phyloP scores from a whole-genome alignment of 1,140 invertebrate genomes.

The Solen grandis region DNA sequence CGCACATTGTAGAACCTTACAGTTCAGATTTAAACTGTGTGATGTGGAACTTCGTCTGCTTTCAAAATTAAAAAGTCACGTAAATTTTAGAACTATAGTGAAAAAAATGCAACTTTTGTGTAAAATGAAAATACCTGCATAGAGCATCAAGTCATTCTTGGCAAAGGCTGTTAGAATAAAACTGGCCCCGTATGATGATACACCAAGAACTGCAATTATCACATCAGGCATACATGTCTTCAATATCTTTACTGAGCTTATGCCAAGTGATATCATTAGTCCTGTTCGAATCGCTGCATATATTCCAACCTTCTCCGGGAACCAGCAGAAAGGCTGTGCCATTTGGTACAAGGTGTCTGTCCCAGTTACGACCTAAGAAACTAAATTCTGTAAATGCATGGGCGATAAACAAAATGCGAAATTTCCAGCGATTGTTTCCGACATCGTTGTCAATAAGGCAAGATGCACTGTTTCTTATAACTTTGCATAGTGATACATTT shows the following conservation, averaged over 20 bases:
- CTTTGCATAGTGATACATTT: not conserved
- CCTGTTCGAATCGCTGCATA: slow-evolving; percentile 23
- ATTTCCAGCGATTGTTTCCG: slow-evolving; percentile 38
- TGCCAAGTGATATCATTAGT: slow-evolving; percentile 19
- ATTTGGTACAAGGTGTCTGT: slow-evolving; percentile 42
- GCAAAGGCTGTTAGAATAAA: slow-evolving; percentile 27
- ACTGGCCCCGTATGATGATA: slow-evolving; percentile 13
- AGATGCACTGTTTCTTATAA: slow-evolving; percentile 22
- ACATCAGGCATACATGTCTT: slow-evolving; percentile 25
- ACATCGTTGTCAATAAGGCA: slow-evolving; percentile 24
- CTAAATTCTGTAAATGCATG: slow-evolving; percentile 38
- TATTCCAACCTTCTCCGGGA: slow-evolving; percentile 30
- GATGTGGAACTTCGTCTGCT: too few species aligned
- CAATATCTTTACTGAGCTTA: slow-evolving; percentile 9
- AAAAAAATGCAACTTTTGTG: too few species aligned
- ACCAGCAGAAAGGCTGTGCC: slow-evolving; percentile 46
- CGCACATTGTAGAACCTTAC: too few species aligned
- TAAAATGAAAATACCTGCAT: slow-evolving; percentile 36
- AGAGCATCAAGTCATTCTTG: slow-evolving; percentile 15
- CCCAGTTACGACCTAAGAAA: slow-evolving; percentile 30
- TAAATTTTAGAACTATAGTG: too few species aligned
- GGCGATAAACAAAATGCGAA: slow-evolving; percentile 18
- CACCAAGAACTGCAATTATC: slow-evolving; percentile 3
- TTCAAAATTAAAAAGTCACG: too few species aligned
- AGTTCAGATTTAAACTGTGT: too few species aligned